Base-by-base conservation (phyloP, 1,140 invertebrate species). In the Sminthurides bifidus region DNA sequence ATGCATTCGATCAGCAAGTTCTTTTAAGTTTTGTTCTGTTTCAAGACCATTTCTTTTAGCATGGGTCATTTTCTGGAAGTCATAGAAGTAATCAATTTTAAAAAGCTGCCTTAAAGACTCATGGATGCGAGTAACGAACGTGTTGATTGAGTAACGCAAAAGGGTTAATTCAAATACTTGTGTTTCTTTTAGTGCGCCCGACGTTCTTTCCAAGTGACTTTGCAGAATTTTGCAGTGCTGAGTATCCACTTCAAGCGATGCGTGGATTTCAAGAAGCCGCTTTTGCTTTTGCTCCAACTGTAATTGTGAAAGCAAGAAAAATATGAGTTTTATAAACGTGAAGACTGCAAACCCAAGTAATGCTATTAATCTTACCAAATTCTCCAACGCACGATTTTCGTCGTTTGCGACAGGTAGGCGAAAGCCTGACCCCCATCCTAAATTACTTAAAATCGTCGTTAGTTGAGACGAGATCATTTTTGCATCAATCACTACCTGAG, bases 381-480 rank as follows among this genome's bases (percentile, higher is more conserved):
- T 71, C 70, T 85, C 81, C 14, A 84, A 69, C 61, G 62, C 67
- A 69, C 78, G 77, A 62, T 86, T 86, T 66, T 80, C 78, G 49
- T 76, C 75, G 71, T 83, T 82, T 3, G 82, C 79, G 17, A 84
- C 73, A 3, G 83, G 83, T 62, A 85, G 77, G 63, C 77, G 76
- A 55, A 82, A 82, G 14, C 82, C 82, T 63, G 80, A 75, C 50
- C 74, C 73, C 80, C 81, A 85, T 12, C 81, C 82, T n/a, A 84
- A 68, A 63, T 80, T 10, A 14, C 37, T 59, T 26, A 59, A 29
- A 21, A 45, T 31, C 17, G 48, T 21, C n/a, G 52, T 27, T 29
- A 59, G 41, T 21, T 23, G 27, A 15, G 3, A 8, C 4, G 31
- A 27, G 2, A 52, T 24, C 58, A 59, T 59, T 46, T 52, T 58